These are phyloP conservation scores for Hartigia nigra DNA, from an alignment of 2,888 invertebrate genomes.

Conservation along the genomic window DNA sequence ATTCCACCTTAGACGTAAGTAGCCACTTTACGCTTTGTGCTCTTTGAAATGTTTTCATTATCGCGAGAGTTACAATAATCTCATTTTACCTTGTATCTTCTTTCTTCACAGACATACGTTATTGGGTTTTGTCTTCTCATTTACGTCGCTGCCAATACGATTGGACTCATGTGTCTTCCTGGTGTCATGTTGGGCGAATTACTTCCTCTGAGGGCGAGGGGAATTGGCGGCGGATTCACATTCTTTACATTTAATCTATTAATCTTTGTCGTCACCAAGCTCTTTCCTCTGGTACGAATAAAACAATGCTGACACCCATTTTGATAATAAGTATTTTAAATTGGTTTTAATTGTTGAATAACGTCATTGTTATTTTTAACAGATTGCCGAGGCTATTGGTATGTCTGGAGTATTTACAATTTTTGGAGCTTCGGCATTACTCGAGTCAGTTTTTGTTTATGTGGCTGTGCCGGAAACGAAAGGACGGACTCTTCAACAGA, in stretches of 20 bases:
- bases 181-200: slow-evolving; percentile 82
- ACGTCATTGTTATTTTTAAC: background rate
- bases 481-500: slow-evolving; percentile 76
- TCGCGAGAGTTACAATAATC: background rate
- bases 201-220: slow-evolving; percentile 79
- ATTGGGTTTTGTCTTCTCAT: slow-evolving; percentile 70
- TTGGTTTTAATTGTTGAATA: background rate
- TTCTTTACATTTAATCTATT: slow-evolving; percentile 78
- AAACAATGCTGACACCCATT: background rate
- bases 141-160: slow-evolving; percentile 80
- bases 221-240: slow-evolving; percentile 79
- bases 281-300: slow-evolving; percentile 73
- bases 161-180: slow-evolving; percentile 80
- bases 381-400: slow-evolving; percentile 66
- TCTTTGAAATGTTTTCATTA: background rate
- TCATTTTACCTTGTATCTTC: background rate
- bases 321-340: background rate
- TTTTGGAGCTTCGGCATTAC: slow-evolving; percentile 74
- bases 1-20: slow-evolving; percentile 55
- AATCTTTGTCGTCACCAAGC: slow-evolving; percentile 77
- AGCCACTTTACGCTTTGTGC: background rate
- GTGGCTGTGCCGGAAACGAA: slow-evolving; percentile 81
- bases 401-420: slow-evolving; percentile 77
- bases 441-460: slow-evolving; percentile 75
- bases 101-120: slow-evolving; percentile 54